Base-by-base conservation (phyloP, 2,113 vertebrate genomes). In the Eurystomus gularis region DNA sequence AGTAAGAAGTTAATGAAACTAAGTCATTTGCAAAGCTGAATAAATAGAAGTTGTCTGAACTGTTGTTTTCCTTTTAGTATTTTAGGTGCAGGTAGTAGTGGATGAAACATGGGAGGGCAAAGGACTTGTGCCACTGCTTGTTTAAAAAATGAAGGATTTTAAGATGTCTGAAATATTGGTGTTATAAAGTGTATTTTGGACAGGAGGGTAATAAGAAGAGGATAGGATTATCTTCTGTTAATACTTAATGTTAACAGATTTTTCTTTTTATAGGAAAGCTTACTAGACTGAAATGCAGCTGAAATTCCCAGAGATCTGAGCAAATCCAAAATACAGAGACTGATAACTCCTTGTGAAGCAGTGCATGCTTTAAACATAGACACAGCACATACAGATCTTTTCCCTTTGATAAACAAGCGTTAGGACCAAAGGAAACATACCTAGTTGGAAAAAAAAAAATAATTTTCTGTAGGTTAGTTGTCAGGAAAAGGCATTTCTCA, bases 311-410 rank as follows among this genome's bases (percentile, higher is more conserved):
- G 31, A 52, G 20, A 70, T 52, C 13, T 8, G 9, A 26, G 13
- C 24, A 84, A 84, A 84, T 84, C 13, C 35, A 48, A 54, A 83
- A 31, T 66, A 52, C 14, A 66, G 35, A 70, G 14, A 23, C 13
- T 35, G 25, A 42, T 64, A 24, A n/a, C 11, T 80, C 23, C n/a
- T 75, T 0, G 4, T 46, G 51, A 86, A 81, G 64, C 31, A 80
- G 13, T 44, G 15, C 15, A 16, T 77, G 35, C 68, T 84, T 89
- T 71, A 55, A 88, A 51, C 15, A 65, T 60, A 65, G 69, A 3
- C 3, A 35, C 5, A 52, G 26, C 4, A 8, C 26, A 2, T 7
- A 16, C 7, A 23, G 16, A 1, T 11, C 18, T 31, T 17, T 82
- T 58, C 8, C 28, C 72, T 68, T 51, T 37, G 18, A 24, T 78